Base-by-base conservation (phyloP, 2,888 invertebrate species). In the Argyresthia albistria region DNA sequence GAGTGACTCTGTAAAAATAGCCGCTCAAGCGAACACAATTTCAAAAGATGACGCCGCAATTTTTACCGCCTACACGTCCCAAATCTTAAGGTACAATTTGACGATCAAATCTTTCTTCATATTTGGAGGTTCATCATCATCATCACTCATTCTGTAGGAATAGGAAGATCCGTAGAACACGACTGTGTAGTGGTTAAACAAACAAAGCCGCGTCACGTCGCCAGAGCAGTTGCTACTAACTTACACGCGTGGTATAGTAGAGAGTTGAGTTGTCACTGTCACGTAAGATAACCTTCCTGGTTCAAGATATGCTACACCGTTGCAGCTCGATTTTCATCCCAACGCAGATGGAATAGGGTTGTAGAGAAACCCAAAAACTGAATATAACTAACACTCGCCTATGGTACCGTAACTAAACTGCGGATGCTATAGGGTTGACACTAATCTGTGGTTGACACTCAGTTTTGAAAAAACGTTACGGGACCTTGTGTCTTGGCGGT, bases 131-230 rank as follows among this genome's bases (percentile, higher is more conserved):
- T 25, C 46, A n/a, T 46, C 46, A 35, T 11, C 8, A 11, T 25
- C 46, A n/a, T 46, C 46, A 35, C 35, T 15, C 16, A 45, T 8
- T 12, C 35, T 8, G n/a, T n/a, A n/a, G n/a, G n/a, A n/a, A n/a
- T n/a, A n/a, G n/a, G 10, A n/a, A 43, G 35, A 35, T 51, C 50
- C 43, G 12, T 12, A 4, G 35, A 43, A 46, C 8, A 15, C 4
- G 15, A 36, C 36, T 50, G 12, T 39, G 42, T 12, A 7, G 42
- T 51, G n/a, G 54, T 71, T 69, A 83, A 83, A 80, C 82, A 86
- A 82, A 86, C 80, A 82, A 66, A 79, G 71, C 71, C 75, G 63
- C 70, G 72, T 75, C 80, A 79, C 82, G 80, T 67, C 73, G 73
- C 73, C 75, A 62, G 35, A 35, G 6, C 11, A 52, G 51, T 54